phyloP scores from a whole-genome alignment of 35 echinoderm and acorn worm species.

The Acanthaster planci region DNA sequence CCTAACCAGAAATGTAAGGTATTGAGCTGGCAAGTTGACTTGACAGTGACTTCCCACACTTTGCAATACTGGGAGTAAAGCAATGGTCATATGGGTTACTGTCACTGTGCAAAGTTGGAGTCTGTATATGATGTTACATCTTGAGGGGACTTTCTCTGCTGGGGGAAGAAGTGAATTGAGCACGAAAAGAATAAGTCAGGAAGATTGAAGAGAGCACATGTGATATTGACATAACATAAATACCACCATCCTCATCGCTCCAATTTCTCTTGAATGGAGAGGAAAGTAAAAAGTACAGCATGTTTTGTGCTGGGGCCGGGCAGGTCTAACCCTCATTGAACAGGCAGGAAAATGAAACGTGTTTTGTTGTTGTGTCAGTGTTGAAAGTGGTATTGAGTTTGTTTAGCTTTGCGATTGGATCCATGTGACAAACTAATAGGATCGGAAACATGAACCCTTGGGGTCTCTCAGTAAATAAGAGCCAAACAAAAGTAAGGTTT shows the following conservation, averaged over 20 bases:
- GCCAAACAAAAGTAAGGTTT: neutral
- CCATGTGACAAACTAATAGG: neutral
- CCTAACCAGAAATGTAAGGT: no score
- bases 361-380: neutral
- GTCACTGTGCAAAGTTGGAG: no score
- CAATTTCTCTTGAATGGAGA: conserved; percentile 7
- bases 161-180: no score
- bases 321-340: neutral
- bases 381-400: neutral
- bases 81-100: no score
- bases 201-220: neutral
- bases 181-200: no score
- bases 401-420: conserved; percentile 14
- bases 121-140: no score
- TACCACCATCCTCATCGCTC: neutral
- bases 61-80: no score
- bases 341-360: conserved; percentile 18
- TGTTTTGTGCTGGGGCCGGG: neutral
- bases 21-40: no score
- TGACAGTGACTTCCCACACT: no score
- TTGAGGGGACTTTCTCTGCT: no score
- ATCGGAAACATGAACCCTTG: neutral
- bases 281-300: conserved; percentile 8
- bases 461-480: neutral
- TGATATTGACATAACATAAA: conserved; percentile 15